These are phyloP conservation scores for Falco punctatus DNA, from an alignment of 2,113 vertebrate genomes.

Conservation along the genomic window DNA sequence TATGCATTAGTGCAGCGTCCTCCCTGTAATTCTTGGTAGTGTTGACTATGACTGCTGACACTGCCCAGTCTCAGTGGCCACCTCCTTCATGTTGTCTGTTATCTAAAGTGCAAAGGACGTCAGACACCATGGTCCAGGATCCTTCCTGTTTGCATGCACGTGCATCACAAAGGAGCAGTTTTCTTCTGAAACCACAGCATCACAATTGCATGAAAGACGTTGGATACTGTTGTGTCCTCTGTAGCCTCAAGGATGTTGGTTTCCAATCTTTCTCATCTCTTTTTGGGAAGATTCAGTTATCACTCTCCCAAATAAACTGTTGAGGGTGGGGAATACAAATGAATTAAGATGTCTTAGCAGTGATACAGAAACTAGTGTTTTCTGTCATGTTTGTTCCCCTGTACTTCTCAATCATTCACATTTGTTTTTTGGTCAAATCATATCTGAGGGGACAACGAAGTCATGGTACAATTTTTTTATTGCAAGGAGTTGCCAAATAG, in stretches of 20 bases:
- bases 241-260: neutral
- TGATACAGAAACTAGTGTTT: neutral
- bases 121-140: neutral
- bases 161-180: neutral
- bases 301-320: neutral
- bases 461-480: neutral
- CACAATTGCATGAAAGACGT: neutral
- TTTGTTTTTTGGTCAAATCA: neutral
- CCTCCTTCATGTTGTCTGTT: neutral
- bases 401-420: neutral
- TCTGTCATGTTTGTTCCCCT: neutral
- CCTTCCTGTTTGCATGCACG: neutral
- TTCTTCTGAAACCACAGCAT: neutral
- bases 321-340: neutral
- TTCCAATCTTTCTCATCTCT: neutral
- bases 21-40: neutral
- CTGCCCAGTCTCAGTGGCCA: neutral
- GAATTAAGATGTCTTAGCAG: neutral
- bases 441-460: neutral
- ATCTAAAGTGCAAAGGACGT: neutral
- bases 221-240: neutral
- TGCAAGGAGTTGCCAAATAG: neutral
- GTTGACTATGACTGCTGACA: neutral
- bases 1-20: accelerated
- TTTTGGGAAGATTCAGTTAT: neutral